Conservation (phyloP, 1,140 invertebrate genomes). For the Drosophila teissieri region DNA sequence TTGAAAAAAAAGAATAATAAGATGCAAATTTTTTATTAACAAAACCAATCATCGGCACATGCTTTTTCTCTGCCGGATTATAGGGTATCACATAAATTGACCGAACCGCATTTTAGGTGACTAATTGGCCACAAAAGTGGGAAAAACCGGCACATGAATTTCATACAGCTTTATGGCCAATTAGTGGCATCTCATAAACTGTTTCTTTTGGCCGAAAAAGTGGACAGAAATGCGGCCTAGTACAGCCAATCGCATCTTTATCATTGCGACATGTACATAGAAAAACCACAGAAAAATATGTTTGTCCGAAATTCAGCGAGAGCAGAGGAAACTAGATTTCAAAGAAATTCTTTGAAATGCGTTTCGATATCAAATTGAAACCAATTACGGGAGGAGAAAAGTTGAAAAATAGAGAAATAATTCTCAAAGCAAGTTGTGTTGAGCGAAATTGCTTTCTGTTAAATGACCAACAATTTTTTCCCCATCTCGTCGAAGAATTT, state of each 20-base stretch:
- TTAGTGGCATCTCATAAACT: slow-evolving; percentile 50
- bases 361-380: slow-evolving; percentile 51
- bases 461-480: slow-evolving; percentile 53
- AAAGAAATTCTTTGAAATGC: slow-evolving; percentile 40
- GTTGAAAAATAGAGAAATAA: slow-evolving; percentile 27
- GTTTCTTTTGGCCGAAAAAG: slow-evolving; percentile 12
- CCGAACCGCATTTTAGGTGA: slow-evolving; percentile 33
- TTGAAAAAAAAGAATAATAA: neutral
- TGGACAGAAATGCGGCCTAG: slow-evolving; percentile 28
- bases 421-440: slow-evolving; percentile 43
- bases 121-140: slow-evolving; percentile 47
- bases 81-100: slow-evolving; percentile 24
- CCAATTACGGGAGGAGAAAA: slow-evolving; percentile 33
- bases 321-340: slow-evolving; percentile 8
- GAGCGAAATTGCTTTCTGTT: slow-evolving; percentile 49
- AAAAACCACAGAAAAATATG: slow-evolving; percentile 11
- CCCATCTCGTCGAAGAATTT: slow-evolving; percentile 27
- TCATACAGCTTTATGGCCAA: slow-evolving; percentile 53
- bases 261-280: neutral
- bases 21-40: no score
- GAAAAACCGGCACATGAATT: slow-evolving; percentile 46
- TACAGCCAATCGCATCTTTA: neutral
- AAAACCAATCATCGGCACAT: neutral
- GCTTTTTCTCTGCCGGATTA: neutral
- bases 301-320: neutral